Percentiles rank a stretch among this genome's conserved stretches.
Conservation (phyloP, 2,113 vertebrate species). For the Cinclus cinclus region DNA sequence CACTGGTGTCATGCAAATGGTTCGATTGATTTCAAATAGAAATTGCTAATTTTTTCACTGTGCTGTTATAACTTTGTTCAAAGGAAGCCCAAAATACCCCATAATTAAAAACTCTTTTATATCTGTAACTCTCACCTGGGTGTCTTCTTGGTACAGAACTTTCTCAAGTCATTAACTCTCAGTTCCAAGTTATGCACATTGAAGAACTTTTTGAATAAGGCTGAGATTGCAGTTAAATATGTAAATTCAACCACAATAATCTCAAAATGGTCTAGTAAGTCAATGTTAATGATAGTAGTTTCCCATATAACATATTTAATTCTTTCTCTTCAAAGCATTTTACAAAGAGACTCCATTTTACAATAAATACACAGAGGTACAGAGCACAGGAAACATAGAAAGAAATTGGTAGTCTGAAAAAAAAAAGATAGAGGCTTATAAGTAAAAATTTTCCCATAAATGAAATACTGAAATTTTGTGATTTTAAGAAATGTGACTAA, state of each 20-base stretch:
- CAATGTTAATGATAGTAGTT: constrained; percentile 26
- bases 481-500: background rate
- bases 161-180: constrained; percentile 8
- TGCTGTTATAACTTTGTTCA: constrained; percentile 13
- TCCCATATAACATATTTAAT: constrained; percentile 20
- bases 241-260: constrained; percentile 36
- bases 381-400: background rate
- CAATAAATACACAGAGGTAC: constrained; percentile 5
- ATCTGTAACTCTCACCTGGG: constrained; percentile 3
- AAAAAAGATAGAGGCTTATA: background rate
- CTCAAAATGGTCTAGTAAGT: constrained; percentile 48
- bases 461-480: background rate
- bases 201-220: constrained; percentile 48
- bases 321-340: constrained; percentile 47
- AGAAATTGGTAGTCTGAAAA: background rate
- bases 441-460: background rate
- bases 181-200: constrained; percentile 37
- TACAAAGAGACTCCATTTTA: constrained; percentile 14
- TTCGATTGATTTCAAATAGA: constrained; percentile 46
- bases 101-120: constrained; percentile 28
- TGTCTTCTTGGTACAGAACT: constrained; percentile 4
- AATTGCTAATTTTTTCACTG: constrained; percentile 24
- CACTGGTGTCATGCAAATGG: constrained; percentile 5
- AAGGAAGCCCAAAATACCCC: constrained; percentile 13
- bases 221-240: constrained; percentile 53